Conservation (phyloP, 2,113 vertebrate species). For the Callaeas wilsoni region DNA sequence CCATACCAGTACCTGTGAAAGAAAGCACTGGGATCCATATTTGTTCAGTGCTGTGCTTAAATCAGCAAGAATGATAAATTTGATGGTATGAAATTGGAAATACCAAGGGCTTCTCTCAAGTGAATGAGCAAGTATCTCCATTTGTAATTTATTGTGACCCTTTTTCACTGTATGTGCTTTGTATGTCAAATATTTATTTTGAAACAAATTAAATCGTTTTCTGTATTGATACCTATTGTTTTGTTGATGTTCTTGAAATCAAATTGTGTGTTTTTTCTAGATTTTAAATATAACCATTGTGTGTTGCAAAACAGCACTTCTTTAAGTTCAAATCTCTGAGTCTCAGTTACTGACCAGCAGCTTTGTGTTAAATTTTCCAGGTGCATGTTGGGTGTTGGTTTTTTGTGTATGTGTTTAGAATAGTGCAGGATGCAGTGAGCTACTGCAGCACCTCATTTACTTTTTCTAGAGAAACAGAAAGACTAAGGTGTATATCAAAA, state of each 20-base stretch:
- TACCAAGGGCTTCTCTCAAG: conserved; percentile 75
- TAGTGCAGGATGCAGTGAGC: background rate
- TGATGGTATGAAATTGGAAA: conserved; percentile 76
- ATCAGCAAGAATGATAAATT: conserved; percentile 85
- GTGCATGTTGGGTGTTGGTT: background rate
- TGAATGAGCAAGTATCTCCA: conserved; percentile 69
- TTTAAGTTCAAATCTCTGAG: background rate
- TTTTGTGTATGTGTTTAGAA: background rate
- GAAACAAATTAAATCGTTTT: conserved; percentile 74
- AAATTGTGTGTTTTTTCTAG: conserved; percentile 27
- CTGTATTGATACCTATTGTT: conserved; percentile 66
- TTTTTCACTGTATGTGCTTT: conserved; percentile 69
- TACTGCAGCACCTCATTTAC: background rate
- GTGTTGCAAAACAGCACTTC: conserved; percentile 24
- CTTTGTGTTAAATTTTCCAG: background rate
- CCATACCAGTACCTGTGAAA: conserved; percentile 75
- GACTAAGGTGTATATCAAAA: background rate
- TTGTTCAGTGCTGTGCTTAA: conserved; percentile 80
- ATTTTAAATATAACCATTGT: conserved; percentile 52
- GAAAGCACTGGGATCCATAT: conserved; percentile 77
- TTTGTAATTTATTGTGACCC: conserved; percentile 75
- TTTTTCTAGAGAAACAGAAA: background rate
- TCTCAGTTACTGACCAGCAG: background rate
- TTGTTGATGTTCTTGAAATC: conserved; percentile 70
- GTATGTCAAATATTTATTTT: conserved; percentile 77